Evolutionary conservation across 1,140 invertebrate genomes (phyloP).

Genomic region (Leptopilina clavipes): DNA sequence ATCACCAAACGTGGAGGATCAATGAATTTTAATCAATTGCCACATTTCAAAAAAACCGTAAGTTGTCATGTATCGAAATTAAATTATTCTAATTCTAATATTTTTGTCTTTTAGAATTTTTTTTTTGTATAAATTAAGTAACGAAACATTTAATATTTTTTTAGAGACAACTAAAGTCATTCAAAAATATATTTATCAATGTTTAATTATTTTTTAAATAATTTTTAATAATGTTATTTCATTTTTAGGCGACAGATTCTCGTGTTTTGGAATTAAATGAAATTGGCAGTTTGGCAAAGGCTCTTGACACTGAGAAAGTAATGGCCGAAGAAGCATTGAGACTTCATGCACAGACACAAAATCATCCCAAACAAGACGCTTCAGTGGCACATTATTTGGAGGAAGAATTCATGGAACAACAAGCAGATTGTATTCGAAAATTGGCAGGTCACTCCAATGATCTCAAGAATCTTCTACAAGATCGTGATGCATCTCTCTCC

Average conservation of each 20-base stretch:
- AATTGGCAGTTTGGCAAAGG: slow-evolving; percentile 82
- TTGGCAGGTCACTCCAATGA: slow-evolving; percentile 84
- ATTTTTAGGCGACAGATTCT: slow-evolving; percentile 57
- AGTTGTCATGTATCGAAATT: too few relatives aligned
- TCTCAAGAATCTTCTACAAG: slow-evolving; percentile 79
- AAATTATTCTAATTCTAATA: too few relatives aligned
- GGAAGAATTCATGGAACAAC: slow-evolving; percentile 83
- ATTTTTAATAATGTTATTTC: too few relatives aligned
- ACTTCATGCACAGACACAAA: slow-evolving; percentile 76
- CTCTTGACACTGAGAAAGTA: slow-evolving; percentile 83
- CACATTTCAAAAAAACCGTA: slow-evolving; percentile 61
- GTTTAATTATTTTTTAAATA: neutral
- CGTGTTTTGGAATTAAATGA: slow-evolving; percentile 75
- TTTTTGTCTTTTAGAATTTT: too few relatives aligned
- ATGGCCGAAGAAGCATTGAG: slow-evolving; percentile 80
- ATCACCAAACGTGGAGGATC: slow-evolving; percentile 82
- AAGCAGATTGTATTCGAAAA: slow-evolving; percentile 79
- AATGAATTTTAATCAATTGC: slow-evolving; percentile 71
- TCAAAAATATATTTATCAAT: too few relatives aligned
- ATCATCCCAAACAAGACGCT: slow-evolving; percentile 63
- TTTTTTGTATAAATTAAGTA: too few relatives aligned
- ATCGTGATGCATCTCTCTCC: slow-evolving; percentile 78
- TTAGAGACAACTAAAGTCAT: too few relatives aligned
- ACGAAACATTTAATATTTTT: too few relatives aligned
- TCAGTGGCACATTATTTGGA: slow-evolving; percentile 82